Evolutionary conservation across 2,113 vertebrate genomes (phyloP).

Genomic region (Microcebus tavaratra): DNA sequence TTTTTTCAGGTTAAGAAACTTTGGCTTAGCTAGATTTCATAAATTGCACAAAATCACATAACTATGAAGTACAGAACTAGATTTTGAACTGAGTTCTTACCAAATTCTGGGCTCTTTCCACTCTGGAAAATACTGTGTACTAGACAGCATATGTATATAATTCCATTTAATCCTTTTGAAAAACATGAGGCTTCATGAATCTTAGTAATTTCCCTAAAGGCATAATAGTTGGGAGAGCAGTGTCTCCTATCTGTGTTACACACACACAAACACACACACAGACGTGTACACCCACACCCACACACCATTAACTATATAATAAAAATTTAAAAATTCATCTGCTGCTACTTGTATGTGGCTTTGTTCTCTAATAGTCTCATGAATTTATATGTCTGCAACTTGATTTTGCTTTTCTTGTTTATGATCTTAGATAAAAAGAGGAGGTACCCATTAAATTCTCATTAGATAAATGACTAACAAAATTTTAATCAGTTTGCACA

Average conservation of each 20-base stretch:
- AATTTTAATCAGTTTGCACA: constrained; percentile 53
- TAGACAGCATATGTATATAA: background rate
- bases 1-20: background rate
- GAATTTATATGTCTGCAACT: constrained; percentile 6
- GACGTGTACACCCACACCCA: background rate
- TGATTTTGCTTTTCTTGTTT: constrained; percentile 45
- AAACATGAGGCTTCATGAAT: background rate
- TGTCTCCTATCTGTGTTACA: background rate
- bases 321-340: background rate
- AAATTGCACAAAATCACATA: background rate
- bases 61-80: background rate
- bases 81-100: background rate
- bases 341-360: background rate
- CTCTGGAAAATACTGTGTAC: background rate
- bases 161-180: background rate
- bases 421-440: constrained; percentile 18
- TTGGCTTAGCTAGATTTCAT: background rate
- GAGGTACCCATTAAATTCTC: constrained; percentile 39
- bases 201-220: background rate
- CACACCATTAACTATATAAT: background rate
- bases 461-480: constrained; percentile 50
- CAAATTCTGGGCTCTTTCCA: background rate
- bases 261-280: background rate
- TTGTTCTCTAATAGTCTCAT: background rate
- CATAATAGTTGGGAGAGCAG: background rate